Percentiles rank a stretch among this genome's conserved stretches.
Conservation (phyloP, 37 sponge, comb jelly and placozoan genomes). For the Hexactinellida sp. region DNA sequence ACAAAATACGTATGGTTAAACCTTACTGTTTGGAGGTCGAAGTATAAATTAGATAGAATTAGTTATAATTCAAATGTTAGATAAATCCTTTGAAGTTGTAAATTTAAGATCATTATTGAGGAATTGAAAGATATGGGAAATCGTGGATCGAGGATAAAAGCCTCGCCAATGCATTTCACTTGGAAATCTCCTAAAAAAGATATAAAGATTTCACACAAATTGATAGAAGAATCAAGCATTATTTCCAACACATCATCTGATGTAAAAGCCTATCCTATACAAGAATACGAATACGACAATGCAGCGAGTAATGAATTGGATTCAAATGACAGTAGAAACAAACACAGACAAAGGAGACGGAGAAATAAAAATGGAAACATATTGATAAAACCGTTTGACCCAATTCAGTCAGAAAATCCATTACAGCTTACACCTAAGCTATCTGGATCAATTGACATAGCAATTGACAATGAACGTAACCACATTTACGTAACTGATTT, state of each 20-base stretch:
- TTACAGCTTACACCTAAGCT: background rate
- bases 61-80: no score
- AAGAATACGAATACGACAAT: background rate
- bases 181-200: slow-evolving; percentile 8
- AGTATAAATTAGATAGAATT: no score
- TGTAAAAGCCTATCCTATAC: background rate
- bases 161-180: background rate
- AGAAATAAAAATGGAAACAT: background rate
- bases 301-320: background rate
- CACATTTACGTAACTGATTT: background rate
- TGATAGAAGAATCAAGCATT: background rate
- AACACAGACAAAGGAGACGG: background rate
- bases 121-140: background rate
- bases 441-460: background rate
- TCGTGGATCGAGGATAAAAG: background rate
- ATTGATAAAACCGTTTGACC: background rate
- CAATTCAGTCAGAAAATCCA: background rate
- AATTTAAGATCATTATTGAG: no score
- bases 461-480: background rate
- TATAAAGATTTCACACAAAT: background rate
- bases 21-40: no score
- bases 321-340: background rate
- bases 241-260: background rate
- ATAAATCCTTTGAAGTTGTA: no score
- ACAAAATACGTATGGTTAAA: no score